phyloP scores from a whole-genome alignment of 2,797 vertebrate genomes.

The Tolypeutes matacus region DNA sequence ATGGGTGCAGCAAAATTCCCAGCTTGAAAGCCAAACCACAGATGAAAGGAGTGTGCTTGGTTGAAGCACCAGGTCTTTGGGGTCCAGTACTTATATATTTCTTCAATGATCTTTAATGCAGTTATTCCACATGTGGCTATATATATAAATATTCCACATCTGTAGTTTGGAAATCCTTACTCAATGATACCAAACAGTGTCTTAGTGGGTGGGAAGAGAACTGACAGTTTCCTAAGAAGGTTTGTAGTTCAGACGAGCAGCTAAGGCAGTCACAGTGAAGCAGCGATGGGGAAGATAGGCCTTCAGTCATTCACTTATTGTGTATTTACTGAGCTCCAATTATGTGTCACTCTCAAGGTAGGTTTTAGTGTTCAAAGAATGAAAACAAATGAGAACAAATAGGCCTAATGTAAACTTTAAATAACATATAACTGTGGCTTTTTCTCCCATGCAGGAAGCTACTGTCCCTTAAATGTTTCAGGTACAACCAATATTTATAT shows the following conservation, averaged over 20 bases:
- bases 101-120: too few species aligned
- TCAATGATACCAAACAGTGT: too few species aligned
- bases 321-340: background rate
- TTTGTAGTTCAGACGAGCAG: accelerated
- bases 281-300: accelerated
- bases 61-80: accelerated
- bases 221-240: too few species aligned
- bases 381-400: background rate
- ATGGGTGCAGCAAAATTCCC: background rate
- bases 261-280: too few species aligned
- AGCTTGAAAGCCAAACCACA: background rate
- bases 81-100: background rate
- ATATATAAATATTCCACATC: background rate
- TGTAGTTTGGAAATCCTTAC: too few species aligned
- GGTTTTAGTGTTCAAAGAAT: background rate
- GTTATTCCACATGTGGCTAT: background rate
- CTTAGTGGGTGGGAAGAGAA: too few species aligned
- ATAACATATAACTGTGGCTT: background rate
- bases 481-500: background rate
- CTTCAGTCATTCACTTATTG: too few species aligned
- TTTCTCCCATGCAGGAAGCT: background rate
- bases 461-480: background rate
- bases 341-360: too few species aligned
- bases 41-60: accelerated
- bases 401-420: background rate